Base-by-base conservation (phyloP, 2,113 vertebrate genomes). In the Salvelinus fontinalis region DNA sequence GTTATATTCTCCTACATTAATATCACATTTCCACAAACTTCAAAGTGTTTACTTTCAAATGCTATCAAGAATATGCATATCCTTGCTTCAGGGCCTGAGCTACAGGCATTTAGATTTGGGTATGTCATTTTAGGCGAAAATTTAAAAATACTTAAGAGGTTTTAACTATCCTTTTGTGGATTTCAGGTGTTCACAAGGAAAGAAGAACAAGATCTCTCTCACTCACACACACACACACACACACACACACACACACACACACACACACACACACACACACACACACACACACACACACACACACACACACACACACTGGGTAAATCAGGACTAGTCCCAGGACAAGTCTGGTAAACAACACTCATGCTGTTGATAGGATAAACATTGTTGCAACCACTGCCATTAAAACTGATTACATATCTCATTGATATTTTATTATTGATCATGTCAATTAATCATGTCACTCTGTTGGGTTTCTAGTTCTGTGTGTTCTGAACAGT, bases 401-500 rank as follows among this genome's bases (percentile, higher is more conserved):
- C 83, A 79, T 69, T 48, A 70, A 73, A 70, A 22, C 83, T 70
- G 78, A 83, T 84, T 76, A 74, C 86, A 80, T 70, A 88, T 54
- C 73, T 59, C 54, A 39, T 5, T 60, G 22, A 67, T 62, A 70
- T 70, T 74, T 29, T 20, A 14, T 71, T 67, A 68, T 68, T 66
- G 27, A 57, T 67, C 62, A 39, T 70, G 76, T 83, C 70, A 86
- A 71, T 82, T 71, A 73, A 83, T 84, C 57, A 80, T 2, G 34
- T 16, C 62, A 73, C 74, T 74, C 24, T 51, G 11, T 29, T 48
- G 11, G 27, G 69, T 75, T 71, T 66, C 49, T 77, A 68, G 49
- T 76, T 24, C 48, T 72, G 6, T 76, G 49, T 34, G 39, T 75
- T 65, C n/a, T 68, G 20, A 27, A 44, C 39, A 24, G 62, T 12